Evolutionary conservation across 2,113 vertebrate genomes (phyloP), one percentile per base, ranked within the genome.

Genomic region (Xenopus laevis): DNA sequence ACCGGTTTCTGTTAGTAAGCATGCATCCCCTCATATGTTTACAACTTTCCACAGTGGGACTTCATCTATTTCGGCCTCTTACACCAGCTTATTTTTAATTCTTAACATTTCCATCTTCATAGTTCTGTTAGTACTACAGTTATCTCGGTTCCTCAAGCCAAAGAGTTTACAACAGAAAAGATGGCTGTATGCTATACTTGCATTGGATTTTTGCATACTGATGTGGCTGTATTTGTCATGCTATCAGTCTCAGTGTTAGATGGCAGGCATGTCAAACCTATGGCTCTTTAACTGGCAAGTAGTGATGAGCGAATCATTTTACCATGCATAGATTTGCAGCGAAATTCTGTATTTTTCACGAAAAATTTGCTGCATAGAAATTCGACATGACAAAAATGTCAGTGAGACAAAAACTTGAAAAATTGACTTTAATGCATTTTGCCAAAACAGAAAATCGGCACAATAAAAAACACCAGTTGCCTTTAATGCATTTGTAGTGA

Each of bases 71-170:
- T 91, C 92, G 1, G 85, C 92, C 55, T 95, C 95, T 0, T 98
- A 97, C 33, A 96, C 94, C 12, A 89, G 94, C 40, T 87, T 98
- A 6, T 99, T 99, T 78, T 89, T 99, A 30, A 89, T 98, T 70
- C 84, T 97, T 79, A 99, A 99, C 86, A 98, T 95, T n/a, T 88
- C 90, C 52, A 96, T 95, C 65, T 99, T 99, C 85, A 94, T 99
- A 65, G 83, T 95, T 82, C 92, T 99, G 84, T 82, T 99, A 82
- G 91, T 95, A 8, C 89, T 95, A 85, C 89, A 97, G 71, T 83
- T 98, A 79, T 96, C 92, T 0, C 94, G 93, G 68, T 95, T 97
- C 76, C 93, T 95, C 83, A 93, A 88, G 79, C 91, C 90, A 23
- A 94, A 93, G 60, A 96, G 92, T 81, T 88, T 96, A 44, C 91